Conservation (phyloP, 1,140 invertebrate genomes). For the Parapsyche elsis region DNA sequence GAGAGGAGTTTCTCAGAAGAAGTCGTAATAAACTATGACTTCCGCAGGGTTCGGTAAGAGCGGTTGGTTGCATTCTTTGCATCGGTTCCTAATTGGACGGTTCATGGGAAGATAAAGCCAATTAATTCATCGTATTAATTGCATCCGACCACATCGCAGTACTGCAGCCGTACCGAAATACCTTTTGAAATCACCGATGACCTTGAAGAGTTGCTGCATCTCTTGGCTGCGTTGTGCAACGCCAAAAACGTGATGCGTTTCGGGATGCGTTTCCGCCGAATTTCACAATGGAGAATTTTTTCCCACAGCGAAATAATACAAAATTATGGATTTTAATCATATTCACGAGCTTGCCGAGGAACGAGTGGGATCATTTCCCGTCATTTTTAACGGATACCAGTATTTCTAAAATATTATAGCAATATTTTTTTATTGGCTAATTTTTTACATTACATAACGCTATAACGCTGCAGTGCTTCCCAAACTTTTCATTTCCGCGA, state of each 20-base stretch:
- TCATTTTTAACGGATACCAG: no score
- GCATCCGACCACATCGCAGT: not conserved
- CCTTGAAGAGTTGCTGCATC: not conserved
- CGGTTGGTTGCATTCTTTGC: not conserved
- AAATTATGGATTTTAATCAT: no score
- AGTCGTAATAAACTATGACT: not conserved
- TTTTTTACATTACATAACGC: no score
- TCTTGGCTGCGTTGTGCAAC: not conserved
- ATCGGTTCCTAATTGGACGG: not conserved
- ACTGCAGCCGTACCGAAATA: not conserved
- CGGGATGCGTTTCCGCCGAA: not conserved
- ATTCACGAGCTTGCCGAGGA: no score
- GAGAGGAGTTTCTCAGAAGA: not conserved
- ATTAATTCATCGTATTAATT: constrained; percentile 14
- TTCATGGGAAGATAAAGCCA: not conserved
- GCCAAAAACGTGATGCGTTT: not conserved
- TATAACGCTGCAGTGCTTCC: no score
- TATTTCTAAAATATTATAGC: no score
- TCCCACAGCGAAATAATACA: no score
- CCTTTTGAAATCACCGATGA: not conserved
- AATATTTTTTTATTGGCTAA: no score
- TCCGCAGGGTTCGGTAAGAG: constrained; percentile 6
- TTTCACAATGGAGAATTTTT: no score
- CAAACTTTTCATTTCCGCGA: no score
- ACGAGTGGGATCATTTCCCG: no score